Conservation (phyloP, 2,113 vertebrate genomes). For the Chascanopsetta lugubris region DNA sequence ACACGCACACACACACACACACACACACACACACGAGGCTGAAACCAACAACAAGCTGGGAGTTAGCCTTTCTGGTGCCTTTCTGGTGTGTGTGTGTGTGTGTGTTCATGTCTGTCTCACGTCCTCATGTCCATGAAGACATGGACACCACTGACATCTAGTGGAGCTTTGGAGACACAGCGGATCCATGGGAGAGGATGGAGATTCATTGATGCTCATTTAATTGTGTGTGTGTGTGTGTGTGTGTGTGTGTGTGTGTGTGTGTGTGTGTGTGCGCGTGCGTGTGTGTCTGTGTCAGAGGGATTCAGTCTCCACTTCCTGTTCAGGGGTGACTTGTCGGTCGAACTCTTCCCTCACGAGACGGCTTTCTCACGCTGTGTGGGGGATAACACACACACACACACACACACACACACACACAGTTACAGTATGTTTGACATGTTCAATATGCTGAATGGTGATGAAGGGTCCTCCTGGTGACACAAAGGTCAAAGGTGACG, state of each 20-base stretch:
- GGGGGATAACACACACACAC: conserved; percentile 6
- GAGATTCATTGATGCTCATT: too few species aligned
- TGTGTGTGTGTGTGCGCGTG: background rate
- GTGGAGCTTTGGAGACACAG: too few species aligned
- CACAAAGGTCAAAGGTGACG: conserved; percentile 31
- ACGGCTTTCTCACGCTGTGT: conserved; percentile 61
- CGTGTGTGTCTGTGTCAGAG: background rate
- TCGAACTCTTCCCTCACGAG: conserved; percentile 44
- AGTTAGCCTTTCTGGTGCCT: too few species aligned
- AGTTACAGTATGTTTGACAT: background rate
- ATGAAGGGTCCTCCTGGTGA: conserved; percentile 21
- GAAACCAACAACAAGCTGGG: too few species aligned
- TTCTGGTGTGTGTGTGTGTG: too few species aligned
- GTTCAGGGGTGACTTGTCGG: conserved; percentile 23
- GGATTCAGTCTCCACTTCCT: conserved; percentile 49
- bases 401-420: background rate
- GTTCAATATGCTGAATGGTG: too few species aligned
- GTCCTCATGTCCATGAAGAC: too few species aligned
- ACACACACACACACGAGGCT: too few species aligned
- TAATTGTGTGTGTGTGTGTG: background rate
- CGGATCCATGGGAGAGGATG: too few species aligned
- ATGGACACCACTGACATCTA: too few species aligned
- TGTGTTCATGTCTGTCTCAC: too few species aligned
- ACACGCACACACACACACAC: conserved; percentile 1
- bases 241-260: conserved; percentile 16